Evolutionary conservation across 2,797 vertebrate genomes (phyloP).

Genomic region (Graptemys geographica): DNA sequence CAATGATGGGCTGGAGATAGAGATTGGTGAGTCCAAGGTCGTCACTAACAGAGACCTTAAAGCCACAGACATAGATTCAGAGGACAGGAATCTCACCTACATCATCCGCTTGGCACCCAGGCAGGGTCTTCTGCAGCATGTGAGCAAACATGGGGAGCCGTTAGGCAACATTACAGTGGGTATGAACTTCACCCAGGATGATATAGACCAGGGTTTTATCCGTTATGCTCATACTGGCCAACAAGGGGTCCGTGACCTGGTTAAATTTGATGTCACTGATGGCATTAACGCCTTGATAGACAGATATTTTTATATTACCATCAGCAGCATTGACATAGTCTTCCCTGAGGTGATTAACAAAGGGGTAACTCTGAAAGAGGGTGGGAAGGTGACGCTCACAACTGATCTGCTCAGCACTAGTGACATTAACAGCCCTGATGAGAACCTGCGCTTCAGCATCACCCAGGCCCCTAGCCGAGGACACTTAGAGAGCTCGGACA

Average conservation of each 20-base stretch:
- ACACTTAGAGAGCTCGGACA: conserved; percentile 88
- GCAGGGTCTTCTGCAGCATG: conserved; percentile 88
- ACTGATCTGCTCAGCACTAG: conserved; percentile 90
- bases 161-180: conserved; percentile 85
- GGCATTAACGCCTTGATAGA: conserved; percentile 89
- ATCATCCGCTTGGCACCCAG: conserved; percentile 84
- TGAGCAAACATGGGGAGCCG: conserved; percentile 82
- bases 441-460: conserved; percentile 87
- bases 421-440: conserved; percentile 90
- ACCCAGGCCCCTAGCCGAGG: conserved; percentile 86
- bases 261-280: conserved; percentile 93
- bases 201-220: conserved; percentile 88
- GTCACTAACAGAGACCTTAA: conserved; percentile 87
- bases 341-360: conserved; percentile 91
- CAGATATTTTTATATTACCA: conserved; percentile 89
- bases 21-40: conserved; percentile 87
- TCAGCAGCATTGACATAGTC: conserved; percentile 86
- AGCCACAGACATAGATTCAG: conserved; percentile 90
- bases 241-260: conserved; percentile 87
- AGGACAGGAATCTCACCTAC: conserved; percentile 87
- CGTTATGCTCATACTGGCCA: conserved; percentile 88
- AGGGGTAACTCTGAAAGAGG: conserved; percentile 89
- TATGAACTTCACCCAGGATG: conserved; percentile 92
- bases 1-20: conserved; percentile 88
- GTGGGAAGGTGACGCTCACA: conserved; percentile 87